phyloP scores from a whole-genome alignment of 53 echinoderm and acorn worm genomes.

The Astropecten irregularis region DNA sequence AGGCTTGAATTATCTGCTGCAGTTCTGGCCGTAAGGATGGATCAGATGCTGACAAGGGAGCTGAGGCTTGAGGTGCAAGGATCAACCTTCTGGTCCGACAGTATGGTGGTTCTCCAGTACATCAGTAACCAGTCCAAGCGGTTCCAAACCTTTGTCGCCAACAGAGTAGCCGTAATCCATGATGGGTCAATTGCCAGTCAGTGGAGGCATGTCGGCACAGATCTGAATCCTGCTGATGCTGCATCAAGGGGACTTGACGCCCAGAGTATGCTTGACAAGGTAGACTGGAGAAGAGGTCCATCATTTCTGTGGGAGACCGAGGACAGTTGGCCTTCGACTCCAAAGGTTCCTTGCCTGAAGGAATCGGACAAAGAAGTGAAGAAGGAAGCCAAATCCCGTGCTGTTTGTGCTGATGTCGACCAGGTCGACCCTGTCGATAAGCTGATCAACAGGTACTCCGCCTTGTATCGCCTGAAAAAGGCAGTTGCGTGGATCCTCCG shows the following conservation, averaged over 20 bases:
- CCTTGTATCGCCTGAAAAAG: slow-evolving; percentile 1
- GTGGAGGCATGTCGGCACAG: slow-evolving; percentile 41
- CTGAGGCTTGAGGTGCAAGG: slow-evolving; percentile 17
- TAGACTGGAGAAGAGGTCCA: slow-evolving; percentile 41
- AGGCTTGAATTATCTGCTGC: slow-evolving; percentile 61
- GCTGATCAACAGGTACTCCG: slow-evolving; percentile 8
- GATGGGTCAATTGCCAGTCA: slow-evolving; percentile 40
- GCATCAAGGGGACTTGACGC: slow-evolving; percentile 41
- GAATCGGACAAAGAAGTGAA: slow-evolving; percentile 8
- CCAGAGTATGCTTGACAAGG: background rate
- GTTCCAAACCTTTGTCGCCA: slow-evolving; percentile 60
- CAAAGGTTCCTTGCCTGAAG: background rate
- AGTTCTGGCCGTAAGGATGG: slow-evolving; percentile 24
- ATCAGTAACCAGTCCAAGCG: slow-evolving; percentile 33
- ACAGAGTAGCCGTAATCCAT: slow-evolving; percentile 52
- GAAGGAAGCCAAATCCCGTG: background rate
- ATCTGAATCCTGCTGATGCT: slow-evolving; percentile 49
- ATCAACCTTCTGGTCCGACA: slow-evolving; percentile 55
- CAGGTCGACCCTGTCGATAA: background rate
- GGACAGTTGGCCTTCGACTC: slow-evolving; percentile 5
- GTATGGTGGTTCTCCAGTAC: slow-evolving; percentile 57
- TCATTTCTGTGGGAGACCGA: slow-evolving; percentile 30
- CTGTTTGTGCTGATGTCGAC: background rate
- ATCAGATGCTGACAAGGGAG: slow-evolving; percentile 40
- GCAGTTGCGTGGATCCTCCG: slow-evolving; percentile 31